Conservation (phyloP, 2,113 vertebrate genomes). For the Strix aluco region DNA sequence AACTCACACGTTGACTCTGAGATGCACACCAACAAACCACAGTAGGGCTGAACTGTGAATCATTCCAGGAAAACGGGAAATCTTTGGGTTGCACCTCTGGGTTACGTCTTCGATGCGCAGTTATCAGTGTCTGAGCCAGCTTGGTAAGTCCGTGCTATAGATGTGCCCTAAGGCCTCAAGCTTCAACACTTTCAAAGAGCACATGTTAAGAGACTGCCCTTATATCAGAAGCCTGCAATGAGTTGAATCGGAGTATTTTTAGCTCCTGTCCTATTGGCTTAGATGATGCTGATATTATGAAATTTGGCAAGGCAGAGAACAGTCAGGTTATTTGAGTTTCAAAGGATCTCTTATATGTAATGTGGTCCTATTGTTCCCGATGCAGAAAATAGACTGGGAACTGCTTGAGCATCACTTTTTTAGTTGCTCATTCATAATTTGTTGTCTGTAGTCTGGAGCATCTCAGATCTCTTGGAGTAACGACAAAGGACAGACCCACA, state of each 20-base stretch:
- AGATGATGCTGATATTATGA: neutral
- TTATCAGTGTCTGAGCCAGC: neutral
- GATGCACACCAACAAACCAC: neutral
- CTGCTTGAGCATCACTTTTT: neutral
- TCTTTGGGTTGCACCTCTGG: neutral
- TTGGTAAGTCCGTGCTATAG: fast-evolving
- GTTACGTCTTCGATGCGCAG: neutral
- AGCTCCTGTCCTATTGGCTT: conserved; percentile 28
- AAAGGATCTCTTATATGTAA: neutral
- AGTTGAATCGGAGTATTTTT: neutral
- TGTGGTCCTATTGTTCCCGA: neutral
- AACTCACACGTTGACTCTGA: fast-evolving
- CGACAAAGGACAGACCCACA: fast-evolving
- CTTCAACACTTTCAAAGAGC: neutral
- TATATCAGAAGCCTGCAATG: neutral
- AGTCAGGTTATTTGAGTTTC: neutral
- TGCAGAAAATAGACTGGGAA: fast-evolving
- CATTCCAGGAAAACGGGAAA: neutral
- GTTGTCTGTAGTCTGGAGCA: neutral
- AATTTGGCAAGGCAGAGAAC: conserved; percentile 13
- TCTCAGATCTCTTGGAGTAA: neutral
- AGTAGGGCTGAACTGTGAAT: neutral
- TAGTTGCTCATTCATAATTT: neutral
- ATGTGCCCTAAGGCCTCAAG: neutral
- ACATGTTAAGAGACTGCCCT: neutral